Evolutionary conservation across 2,888 invertebrate species (phyloP), one percentile per base, ranked within the genome.

Genomic region (Agriopis marginaria): DNA sequence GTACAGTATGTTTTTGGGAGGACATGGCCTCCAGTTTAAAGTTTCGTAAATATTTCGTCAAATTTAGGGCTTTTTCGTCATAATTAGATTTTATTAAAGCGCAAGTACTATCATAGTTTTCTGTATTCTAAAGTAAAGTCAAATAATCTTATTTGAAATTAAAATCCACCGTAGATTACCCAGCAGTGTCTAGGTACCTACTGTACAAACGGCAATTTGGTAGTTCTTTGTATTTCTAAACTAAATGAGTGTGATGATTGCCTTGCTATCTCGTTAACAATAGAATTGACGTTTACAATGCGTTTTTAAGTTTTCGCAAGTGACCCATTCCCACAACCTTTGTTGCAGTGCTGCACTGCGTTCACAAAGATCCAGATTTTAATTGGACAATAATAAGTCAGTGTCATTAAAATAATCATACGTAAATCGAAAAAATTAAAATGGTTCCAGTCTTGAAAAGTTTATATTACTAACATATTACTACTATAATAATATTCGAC

Each of bases 281-380:
- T 66, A 66, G 71, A 72, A 68, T 66, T 63, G 68, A 63, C 40
- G 71, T 54, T 54, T 39, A 56, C 61, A 67, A 58, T 68, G 61
- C 61, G 12, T 55, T 65, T 63, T 65, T 62, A 54, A 4, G 62
- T 62, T 71, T 72, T 68, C 71, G 68, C 63, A 72, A 72, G 49
- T 54, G 59, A 56, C 64, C 49, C 42, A 53, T 71, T 71, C 71
- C 61, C 71, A 71, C 62, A 55, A 61, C 39, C 54, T 55, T 7
- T 61, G 61, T 66, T 66, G 66, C 23, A 66, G 65, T 63, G 53
- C 50, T 47, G 59, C 63, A 32, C 32, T 12, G 53, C 7, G 58
- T 10, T 14, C 40, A 40, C 49, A 40, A 7, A 32, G n/a, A 59
- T 49, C 14, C n/a, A 49, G 39, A 14, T 49, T 14, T 14, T 39